Base-by-base conservation (phyloP, 1,140 invertebrate species). In the Lethocerus indicus region DNA sequence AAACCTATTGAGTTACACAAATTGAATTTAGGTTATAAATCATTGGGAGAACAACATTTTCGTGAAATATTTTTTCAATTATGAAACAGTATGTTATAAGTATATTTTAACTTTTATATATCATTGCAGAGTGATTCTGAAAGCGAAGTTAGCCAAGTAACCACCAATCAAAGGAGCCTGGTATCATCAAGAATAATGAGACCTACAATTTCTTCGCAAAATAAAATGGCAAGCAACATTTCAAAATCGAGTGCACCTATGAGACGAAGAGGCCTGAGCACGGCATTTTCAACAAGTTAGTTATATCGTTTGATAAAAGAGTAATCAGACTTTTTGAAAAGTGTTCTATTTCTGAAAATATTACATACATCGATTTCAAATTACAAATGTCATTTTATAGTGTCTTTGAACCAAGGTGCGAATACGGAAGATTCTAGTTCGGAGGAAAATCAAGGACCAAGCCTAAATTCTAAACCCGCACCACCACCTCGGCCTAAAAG, bases 121-220 rank as follows among this genome's bases (percentile, higher is more conserved):
- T 52, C 60, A 60, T 52, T 56, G 40, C 61, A 81, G 72, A 82
- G 78, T 53, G 81, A 85, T 60, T 83, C 80, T 0, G 81, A 84
- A 58, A 76, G 74, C 0, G 78, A 82, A 54, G 63, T 68, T 6
- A 60, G 61, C 53, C 57, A 57, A 35, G 57, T 63, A 64, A 55
- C 54, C 59, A 46, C 24, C 62, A 54, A 52, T 63, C 52, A 49
- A 36, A 54, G 69, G 62, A 55, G 47, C 32, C 16, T 47, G 21
- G 59, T 61, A 45, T 65, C 59, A 25, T 60, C 53, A 55, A 51
- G 51, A 26, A 60, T 80, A 4, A 81, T 83, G 79, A 64, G 80
- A 46, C 81, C 81, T 1, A 85, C 81, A 5, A 84, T 85, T 45
- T 81, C 79, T 55, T 83, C 81, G 0, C 75, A 82, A 59, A 86